phyloP scores from a whole-genome alignment of 1,140 invertebrate genomes.

The Drosophila guanche region DNA sequence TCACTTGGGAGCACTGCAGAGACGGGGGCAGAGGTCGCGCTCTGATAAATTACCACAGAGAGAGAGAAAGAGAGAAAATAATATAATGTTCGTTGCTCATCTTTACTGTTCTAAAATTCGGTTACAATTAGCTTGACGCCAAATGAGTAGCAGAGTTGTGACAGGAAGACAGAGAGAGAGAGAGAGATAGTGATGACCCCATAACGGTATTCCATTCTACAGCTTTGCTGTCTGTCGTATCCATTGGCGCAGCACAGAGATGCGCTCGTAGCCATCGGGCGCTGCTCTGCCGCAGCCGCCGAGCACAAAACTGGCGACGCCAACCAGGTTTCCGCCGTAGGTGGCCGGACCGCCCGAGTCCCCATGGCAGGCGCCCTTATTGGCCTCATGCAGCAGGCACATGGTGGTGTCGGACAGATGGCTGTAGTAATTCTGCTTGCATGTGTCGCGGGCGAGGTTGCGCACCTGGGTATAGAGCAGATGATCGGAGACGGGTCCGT shows the following conservation, averaged over 20 bases:
- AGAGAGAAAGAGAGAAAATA: background rate
- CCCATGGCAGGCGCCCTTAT: conserved; percentile 70
- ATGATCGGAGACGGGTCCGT: conserved; percentile 50
- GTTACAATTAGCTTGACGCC: conserved; percentile 24
- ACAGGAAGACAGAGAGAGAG: background rate
- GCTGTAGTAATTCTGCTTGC: conserved; percentile 30
- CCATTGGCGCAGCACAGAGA: conserved; percentile 62
- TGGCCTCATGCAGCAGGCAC: conserved; percentile 62
- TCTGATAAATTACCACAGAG: conserved; percentile 35
- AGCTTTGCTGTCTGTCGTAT: conserved; percentile 32
- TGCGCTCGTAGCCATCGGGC: conserved; percentile 86
- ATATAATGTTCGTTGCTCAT: background rate
- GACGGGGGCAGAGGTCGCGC: conserved; percentile 21
- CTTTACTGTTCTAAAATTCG: conserved; percentile 18
- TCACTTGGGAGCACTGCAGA: conserved; percentile 41
- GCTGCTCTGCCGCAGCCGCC: conserved; percentile 54
- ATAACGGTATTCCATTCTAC: background rate
- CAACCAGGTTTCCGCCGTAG: conserved; percentile 56
- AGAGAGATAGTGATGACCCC: conserved; percentile 11
- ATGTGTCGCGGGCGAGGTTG: conserved; percentile 30
- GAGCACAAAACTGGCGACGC: conserved; percentile 69
- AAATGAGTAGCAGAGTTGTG: conserved; percentile 22
- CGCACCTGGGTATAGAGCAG: conserved; percentile 52
- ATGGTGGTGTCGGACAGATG: conserved; percentile 48
- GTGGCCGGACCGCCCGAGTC: conserved; percentile 78